Evolutionary conservation across 2,797 vertebrate genomes (phyloP), one percentile per base, ranked within the genome.

Genomic region (Staurois parvus): DNA sequence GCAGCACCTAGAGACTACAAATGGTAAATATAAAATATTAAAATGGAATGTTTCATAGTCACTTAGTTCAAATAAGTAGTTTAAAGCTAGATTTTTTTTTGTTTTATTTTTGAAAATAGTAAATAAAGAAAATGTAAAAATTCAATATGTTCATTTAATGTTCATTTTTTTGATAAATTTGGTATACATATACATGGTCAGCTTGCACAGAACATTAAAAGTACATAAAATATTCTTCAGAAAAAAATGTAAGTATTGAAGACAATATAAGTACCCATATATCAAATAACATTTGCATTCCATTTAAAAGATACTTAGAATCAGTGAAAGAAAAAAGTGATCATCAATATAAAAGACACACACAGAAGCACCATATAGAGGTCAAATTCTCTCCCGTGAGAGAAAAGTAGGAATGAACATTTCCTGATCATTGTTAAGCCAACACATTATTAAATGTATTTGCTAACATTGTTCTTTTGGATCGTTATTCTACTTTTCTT

Each of bases 391-490:
- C 82, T 85, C 48, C 85, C 85, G 59, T 40, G 74, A 77, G 87
- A 89, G 88, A 59, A 91, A 92, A 91, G 91, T 81, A 81, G 85
- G 85, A 85, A 85, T 45, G 90, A 90, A 74, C 64, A 82, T 88
- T 92, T 93, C 89, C 91, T 84, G 90, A 92, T 87, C 84, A 88
- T 84, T 76, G 75, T 84, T 87, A 89, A 91, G 92, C 91, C 91
- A 91, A 86, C 87, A 85, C 72, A 89, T 93, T 94, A 94, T 95
- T 95, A 96, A 96, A 94, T 88, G 90, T 80, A 90, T 91, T 85
- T 84, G 88, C 92, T 94, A 92, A 94, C 92, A 94, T 94, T 93
- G 94, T 94, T 95, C 91, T 89, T 1, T 81, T 59, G 56, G 59
- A 74, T 66, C 37, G 69, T 28, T 68, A 82, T 76, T 88, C 88